Base-by-base conservation (phyloP, 2,797 vertebrate species). In the Anolis apletophallus region DNA sequence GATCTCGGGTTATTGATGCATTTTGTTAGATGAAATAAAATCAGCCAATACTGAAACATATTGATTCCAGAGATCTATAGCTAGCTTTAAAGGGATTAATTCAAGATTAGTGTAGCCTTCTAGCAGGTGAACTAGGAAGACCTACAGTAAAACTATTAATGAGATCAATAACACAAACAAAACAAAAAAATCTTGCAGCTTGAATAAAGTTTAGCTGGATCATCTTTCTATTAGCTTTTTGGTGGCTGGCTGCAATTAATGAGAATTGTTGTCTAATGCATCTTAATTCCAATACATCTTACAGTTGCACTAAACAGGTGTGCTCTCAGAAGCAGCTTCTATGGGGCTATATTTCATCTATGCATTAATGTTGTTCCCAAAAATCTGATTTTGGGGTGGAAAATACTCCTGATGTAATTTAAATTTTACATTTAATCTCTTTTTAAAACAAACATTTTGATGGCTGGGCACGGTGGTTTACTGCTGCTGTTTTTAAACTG, bases 41-140 rank as follows among this genome's bases (percentile, higher is more conserved):
- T 91, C 88, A 82, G 71, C 87, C 93, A 87, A 83, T 29, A 85
- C 46, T 73, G 87, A 85, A 77, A 85, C 32, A 61, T 82, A 82
- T 21, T 91, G 54, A 89, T 93, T 93, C 90, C 91, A 78, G 36
- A 78, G 74, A 72, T 90, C 79, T 83, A 68, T 89, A 94, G 93
- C 93, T 93, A 90, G 88, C 88, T 92, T 87, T 91, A 92, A 89
- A 89, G 91, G 85, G 90, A 94, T 93, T 95, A 90, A 94, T 86
- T 87, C 32, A 90, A 88, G 92, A 90, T 93, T 89, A 91, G 85
- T 77, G 83, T 87, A 87, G 5, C 82, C 36, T 89, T 88, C 78
- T 93, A 93, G 90, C 81, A 77, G 82, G 79, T 61, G 69, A 85
- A 72, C 90, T 50, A 86, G 90, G 93, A 93, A 80, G 94, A 94